Evolutionary conservation across 2,113 vertebrate genomes (phyloP), one percentile per base, ranked within the genome.

Genomic region (Amphiprion ocellaris): DNA sequence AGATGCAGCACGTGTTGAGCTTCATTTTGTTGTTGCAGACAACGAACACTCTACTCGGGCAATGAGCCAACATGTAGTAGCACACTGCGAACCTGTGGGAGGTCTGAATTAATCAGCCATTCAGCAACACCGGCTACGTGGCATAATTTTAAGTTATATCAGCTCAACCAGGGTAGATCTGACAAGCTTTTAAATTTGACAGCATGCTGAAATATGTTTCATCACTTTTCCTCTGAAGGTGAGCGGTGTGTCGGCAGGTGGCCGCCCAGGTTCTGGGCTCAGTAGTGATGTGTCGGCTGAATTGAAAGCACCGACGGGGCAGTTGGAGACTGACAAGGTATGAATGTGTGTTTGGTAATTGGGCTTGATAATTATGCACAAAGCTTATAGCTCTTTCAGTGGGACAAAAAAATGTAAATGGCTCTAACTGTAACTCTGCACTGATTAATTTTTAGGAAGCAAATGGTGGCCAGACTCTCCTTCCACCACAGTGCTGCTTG

Each of bases 81-180:
- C 69, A 82, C 56, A 50, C 62, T 66, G 77, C 30, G 68, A 84
- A 76, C 44, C 66, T 56, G 56, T 14, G 56, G 82, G 82, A 63
- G 30, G 49, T 53, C 66, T 56, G 17, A 66, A 61, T 81, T 70
- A 81, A 85, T 85, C 75, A 85, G 62, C 49, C 23, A 19, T 39
- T 81, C 23, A 14, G 46, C 69, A 77, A 39, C 46, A 80, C 53
- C 41, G 17, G 41, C 65, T 50, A 28, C 58, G 63, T 11, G 19
- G n/a, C 23, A 33, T 44, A 12, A 21, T 66, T 83, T 64, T 7
- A 76, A 69, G 44, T 67, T 28, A 2, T 21, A 10, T 60, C 52
- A 59, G 24, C 54, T 77, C 61, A 28, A 61, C 47, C 63, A 47
- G 33, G 59, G 33, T 73, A 24, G 75, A 81, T 64, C 41, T 86